These are phyloP conservation scores for Hycleus phaleratus DNA, from an alignment of 1,140 invertebrate species.

Conservation along the genomic window DNA sequence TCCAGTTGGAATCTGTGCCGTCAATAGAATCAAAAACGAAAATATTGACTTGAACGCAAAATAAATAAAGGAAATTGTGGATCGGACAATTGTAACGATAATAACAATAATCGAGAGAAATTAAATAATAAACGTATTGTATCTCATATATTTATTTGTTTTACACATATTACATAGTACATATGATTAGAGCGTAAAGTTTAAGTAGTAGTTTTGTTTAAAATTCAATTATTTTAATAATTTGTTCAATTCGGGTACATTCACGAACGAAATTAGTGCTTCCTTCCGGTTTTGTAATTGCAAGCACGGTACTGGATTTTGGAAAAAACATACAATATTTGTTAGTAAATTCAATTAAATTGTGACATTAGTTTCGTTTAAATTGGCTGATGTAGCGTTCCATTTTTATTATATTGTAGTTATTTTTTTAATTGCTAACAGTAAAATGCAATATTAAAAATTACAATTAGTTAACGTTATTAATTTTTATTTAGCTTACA, in stretches of 20 bases:
- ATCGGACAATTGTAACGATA: too few relatives aligned
- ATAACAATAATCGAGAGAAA: too few relatives aligned
- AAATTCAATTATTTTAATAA: constrained; percentile 13
- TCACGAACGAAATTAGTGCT: constrained; percentile 13
- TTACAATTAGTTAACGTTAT: constrained; percentile 14
- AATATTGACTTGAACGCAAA: too few relatives aligned
- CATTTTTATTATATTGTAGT: too few relatives aligned
- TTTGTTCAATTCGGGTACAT: background rate
- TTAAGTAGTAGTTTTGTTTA: background rate
- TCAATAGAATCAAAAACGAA: too few relatives aligned
- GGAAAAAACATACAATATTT: background rate
- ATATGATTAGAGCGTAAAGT: constrained; percentile 13
- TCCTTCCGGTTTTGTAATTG: constrained; percentile 5
- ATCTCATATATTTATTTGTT: constrained; percentile 13
- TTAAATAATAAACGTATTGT: background rate
- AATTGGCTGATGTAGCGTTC: too few relatives aligned
- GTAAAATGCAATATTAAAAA: constrained; percentile 16
- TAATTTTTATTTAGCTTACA: constrained; percentile 7
- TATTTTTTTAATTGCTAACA: constrained; percentile 7
- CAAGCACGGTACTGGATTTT: constrained; percentile 2
- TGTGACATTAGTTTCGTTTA: constrained; percentile 2
- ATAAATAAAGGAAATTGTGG: too few relatives aligned
- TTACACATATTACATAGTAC: constrained; percentile 15
- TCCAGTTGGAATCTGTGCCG: too few relatives aligned
- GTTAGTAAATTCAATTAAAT: constrained; percentile 6